Evolutionary conservation across 1,140 invertebrate species (phyloP), one percentile per base, ranked within the genome.

Genomic region (Dufourea novaeangliae): DNA sequence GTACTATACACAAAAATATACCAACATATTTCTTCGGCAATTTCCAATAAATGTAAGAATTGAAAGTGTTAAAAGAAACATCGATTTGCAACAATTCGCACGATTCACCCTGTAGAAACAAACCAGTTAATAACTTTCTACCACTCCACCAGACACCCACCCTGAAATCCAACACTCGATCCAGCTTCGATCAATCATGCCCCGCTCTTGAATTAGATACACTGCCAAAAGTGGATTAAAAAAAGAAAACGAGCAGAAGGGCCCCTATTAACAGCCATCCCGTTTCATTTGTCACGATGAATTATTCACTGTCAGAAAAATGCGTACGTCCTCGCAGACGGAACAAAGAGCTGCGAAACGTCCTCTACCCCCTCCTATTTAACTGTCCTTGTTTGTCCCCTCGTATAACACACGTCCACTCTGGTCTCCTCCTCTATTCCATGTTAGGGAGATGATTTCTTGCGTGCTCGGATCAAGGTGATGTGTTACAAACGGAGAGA

Each of bases 401-500:
- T 34, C 62, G 29, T 11, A 22, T 41, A n/a, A 54, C 8, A 39
- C 32, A 7, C 5, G 11, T 32, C 57, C 77, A 22, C 29, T 75
- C 59, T 67, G 57, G 59, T 83, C 82, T 84, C 83, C 46, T 82
- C 79, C 71, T n/a, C n/a, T 79, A 74, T 82, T 68, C 66, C 77
- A 10, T 50, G 54, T 64, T 57, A 72, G 77, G 74, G 69, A 80
- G 69, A 79, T 86, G 66, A 69, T 79, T 79, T 50, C 39, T 67
- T 61, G 63, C 63, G 44, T 29, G 66, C 41, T 44, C 64, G 63
- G 68, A 63, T 69, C 56, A 44, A 59, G 50, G 66, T 57, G 25
- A 32, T 54, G 17, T 29, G 46, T 22, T 66, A 14, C 27, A 46
- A 57, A 59, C n/a, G n/a, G n/a, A 39, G 25, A 20, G 52, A 75